phyloP scores from a whole-genome alignment of 2,113 vertebrate species.

The Orycteropus afer region DNA sequence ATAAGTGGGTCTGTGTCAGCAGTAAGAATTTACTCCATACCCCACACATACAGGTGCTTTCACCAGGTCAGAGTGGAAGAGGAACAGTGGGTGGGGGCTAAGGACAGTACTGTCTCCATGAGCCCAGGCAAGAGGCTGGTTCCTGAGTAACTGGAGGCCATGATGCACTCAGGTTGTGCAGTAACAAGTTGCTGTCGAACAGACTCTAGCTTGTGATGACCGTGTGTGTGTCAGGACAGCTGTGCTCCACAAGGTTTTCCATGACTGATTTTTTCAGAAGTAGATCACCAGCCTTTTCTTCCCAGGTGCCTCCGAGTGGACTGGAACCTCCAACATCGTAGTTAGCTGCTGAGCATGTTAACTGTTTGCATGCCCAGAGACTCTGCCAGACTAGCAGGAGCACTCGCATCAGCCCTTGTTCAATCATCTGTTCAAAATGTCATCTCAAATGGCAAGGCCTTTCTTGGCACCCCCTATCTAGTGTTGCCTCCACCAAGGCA shows the following conservation, averaged over 20 bases:
- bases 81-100: not conserved
- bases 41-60: not conserved
- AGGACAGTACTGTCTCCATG: rapidly evolving
- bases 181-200: not conserved
- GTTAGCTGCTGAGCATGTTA: not conserved
- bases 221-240: too few relatives aligned
- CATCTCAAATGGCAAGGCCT: not conserved
- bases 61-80: conserved; percentile 2
- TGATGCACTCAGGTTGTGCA: not conserved
- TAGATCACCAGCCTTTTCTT: not conserved
- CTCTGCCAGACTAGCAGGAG: not conserved
- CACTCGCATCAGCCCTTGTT: rapidly evolving
- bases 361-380: too few relatives aligned
- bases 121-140: not conserved
- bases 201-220: not conserved
- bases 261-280: too few relatives aligned
- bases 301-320: not conserved
- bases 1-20: not conserved
- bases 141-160: not conserved
- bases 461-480: not conserved
- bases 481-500: not conserved
- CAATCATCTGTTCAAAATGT: not conserved
- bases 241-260: too few relatives aligned
- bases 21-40: not conserved
- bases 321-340: not conserved